Evolutionary conservation across 2,888 invertebrate genomes (phyloP).

Genomic region (Serrognathus titanus): DNA sequence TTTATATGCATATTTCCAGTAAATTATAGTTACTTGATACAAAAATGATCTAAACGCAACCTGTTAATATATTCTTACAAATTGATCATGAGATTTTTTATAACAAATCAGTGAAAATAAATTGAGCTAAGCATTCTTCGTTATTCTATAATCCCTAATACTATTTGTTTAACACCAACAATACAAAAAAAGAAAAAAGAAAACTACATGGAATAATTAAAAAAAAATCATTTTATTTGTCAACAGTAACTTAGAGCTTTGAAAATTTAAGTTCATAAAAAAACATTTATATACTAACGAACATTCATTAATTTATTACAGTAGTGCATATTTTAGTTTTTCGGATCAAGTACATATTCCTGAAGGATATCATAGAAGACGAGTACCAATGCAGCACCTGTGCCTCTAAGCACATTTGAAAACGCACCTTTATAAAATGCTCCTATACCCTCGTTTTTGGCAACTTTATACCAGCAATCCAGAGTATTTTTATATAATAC

Average conservation of each 20-base stretch:
- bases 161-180: no score
- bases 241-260: no score
- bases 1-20: slow-evolving; percentile 11
- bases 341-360: not conserved
- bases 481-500: slow-evolving; percentile 86
- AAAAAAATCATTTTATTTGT: no score
- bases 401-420: slow-evolving; percentile 91
- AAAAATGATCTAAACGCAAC: slow-evolving; percentile 8
- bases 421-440: slow-evolving; percentile 98
- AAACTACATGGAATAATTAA: no score
- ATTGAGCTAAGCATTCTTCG: slow-evolving; percentile 9
- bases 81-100: slow-evolving; percentile 15
- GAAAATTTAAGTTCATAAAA: no score
- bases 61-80: slow-evolving; percentile 17
- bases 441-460: slow-evolving; percentile 72
- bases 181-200: no score
- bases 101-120: slow-evolving; percentile 17
- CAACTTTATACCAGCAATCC: slow-evolving; percentile 88
- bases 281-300: no score
- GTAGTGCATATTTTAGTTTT: no score
- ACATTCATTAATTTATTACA: no score
- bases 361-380: slow-evolving; percentile 71
- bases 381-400: slow-evolving; percentile 90
- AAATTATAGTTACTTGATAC: slow-evolving; percentile 1
- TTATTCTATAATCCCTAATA: no score